Evolutionary conservation across 2,888 invertebrate species (phyloP).

Genomic region (Ceratothoa steindachneri): DNA sequence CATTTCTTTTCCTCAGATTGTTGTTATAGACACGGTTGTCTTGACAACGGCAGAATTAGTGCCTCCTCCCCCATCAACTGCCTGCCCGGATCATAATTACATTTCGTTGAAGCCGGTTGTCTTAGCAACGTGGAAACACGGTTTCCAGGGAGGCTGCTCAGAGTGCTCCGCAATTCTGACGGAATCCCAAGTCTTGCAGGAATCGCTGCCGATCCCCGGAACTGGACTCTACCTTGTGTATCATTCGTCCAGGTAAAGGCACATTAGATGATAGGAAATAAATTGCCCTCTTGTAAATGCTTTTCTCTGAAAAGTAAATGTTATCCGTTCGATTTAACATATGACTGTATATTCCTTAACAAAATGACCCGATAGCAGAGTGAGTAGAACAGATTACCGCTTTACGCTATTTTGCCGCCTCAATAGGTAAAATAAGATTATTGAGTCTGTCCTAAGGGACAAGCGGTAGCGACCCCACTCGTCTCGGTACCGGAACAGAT

Average conservation of each 20-base stretch:
- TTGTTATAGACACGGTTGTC: slow-evolving; percentile 81
- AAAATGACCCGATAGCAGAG: too few relatives aligned
- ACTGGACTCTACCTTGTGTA: slow-evolving; percentile 91
- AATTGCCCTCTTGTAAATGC: background rate
- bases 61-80: slow-evolving; percentile 37
- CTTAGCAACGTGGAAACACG: slow-evolving; percentile 88
- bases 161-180: slow-evolving; percentile 84
- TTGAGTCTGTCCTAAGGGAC: too few relatives aligned
- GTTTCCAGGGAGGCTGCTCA: slow-evolving; percentile 88
- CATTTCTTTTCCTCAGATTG: slow-evolving; percentile 64
- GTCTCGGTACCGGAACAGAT: too few relatives aligned
- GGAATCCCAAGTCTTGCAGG: slow-evolving; percentile 86
- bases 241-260: slow-evolving; percentile 67
- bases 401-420: too few relatives aligned
- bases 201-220: slow-evolving; percentile 87
- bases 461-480: too few relatives aligned
- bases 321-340: too few relatives aligned
- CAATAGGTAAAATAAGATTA: too few relatives aligned
- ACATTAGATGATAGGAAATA: too few relatives aligned
- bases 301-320: too few relatives aligned
- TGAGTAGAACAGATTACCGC: too few relatives aligned
- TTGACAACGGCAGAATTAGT: slow-evolving; percentile 56
- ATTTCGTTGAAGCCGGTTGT: slow-evolving; percentile 90
- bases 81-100: slow-evolving; percentile 80
- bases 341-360: background rate